Percentiles rank a stretch among this genome's conserved stretches.
These are phyloP conservation scores for Monoplex corrugatus DNA, from an alignment of 2,888 invertebrate species.

Conservation along the genomic window DNA sequence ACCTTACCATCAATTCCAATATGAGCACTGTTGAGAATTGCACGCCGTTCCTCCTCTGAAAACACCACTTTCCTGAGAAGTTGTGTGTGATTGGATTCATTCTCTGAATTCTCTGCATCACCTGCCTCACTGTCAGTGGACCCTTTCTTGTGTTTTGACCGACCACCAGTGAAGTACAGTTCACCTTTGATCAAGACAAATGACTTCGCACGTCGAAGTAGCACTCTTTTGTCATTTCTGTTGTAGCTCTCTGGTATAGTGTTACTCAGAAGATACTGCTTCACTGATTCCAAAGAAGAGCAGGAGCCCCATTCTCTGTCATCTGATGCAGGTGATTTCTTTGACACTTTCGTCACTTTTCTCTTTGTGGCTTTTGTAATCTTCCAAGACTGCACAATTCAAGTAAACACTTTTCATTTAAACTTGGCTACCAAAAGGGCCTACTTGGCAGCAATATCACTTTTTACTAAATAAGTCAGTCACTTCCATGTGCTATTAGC, in stretches of 20 bases:
- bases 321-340: neutral
- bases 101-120: conserved; percentile 8
- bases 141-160: neutral
- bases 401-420: no score
- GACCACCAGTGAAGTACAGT: conserved; percentile 7
- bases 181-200: conserved; percentile 22
- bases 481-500: no score
- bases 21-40: conserved; percentile 47
- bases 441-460: no score
- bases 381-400: neutral
- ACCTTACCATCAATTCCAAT: conserved; percentile 53
- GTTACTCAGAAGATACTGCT: neutral
- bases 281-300: neutral
- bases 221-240: neutral
- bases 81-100: neutral
- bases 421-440: no score
- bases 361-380: neutral
- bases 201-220: neutral
- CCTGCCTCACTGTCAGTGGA: neutral
- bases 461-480: no score
- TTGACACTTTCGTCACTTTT: neutral
- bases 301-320: neutral
- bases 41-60: conserved; percentile 50
- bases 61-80: conserved; percentile 22
- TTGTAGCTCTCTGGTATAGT: neutral